Evolutionary conservation across 2,888 invertebrate genomes (phyloP).

Genomic region (Lasioglossum figueresi): DNA sequence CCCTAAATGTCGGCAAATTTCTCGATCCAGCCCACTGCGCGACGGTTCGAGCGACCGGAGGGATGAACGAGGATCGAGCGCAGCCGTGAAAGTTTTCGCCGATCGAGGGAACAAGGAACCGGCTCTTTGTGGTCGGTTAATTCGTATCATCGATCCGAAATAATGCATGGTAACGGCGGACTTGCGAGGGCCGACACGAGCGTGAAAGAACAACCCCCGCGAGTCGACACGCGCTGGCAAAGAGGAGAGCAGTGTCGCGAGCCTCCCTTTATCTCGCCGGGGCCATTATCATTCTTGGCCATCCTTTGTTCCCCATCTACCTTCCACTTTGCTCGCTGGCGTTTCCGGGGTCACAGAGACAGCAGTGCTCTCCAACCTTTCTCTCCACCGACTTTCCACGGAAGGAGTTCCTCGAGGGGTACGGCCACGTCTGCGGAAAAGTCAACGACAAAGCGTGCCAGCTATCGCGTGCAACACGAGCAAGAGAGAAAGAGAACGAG

Average conservation of each 20-base stretch:
- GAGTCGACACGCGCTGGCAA: neutral
- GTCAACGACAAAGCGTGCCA: constrained; percentile 23
- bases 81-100: neutral
- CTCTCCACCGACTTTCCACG: constrained; percentile 23
- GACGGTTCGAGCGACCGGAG: neutral
- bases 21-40: too few relatives aligned
- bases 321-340: constrained; percentile 22
- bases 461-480: constrained; percentile 2
- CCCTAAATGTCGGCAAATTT: too few relatives aligned
- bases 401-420: constrained; percentile 19
- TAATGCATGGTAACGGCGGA: constrained; percentile 8
- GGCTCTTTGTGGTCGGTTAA: constrained; percentile 11
- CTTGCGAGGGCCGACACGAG: neutral
- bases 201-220: constrained; percentile 17
- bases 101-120: neutral
- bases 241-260: constrained; percentile 8
- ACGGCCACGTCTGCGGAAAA: constrained; percentile 43
- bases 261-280: constrained; percentile 32
- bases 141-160: constrained; percentile 29
- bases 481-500: constrained; percentile 9
- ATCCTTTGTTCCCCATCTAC: constrained; percentile 34
- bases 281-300: constrained; percentile 38
- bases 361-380: constrained; percentile 5
- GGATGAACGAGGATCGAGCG: neutral
- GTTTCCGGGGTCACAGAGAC: constrained; percentile 52